Evolutionary conservation across 1,140 invertebrate species (phyloP).

Genomic region (Carcinoscorpius rotundicauda): DNA sequence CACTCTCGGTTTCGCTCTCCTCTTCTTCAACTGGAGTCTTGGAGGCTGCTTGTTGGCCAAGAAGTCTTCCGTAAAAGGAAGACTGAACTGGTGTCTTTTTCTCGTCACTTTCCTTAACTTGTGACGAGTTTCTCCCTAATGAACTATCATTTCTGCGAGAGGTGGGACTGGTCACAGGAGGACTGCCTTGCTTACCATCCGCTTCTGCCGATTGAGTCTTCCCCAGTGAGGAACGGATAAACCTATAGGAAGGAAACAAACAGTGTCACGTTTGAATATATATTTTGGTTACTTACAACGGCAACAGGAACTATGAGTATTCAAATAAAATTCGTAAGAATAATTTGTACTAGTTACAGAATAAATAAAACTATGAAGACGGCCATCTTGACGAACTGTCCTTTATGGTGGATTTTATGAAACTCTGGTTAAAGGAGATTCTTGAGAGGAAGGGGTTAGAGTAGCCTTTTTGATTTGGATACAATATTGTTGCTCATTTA

Average conservation of each 20-base stretch:
- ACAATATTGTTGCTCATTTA: too few species aligned
- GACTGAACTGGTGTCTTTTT: not conserved
- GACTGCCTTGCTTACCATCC: not conserved
- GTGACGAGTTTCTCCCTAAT: not conserved
- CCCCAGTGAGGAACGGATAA: slow-evolving; percentile 15
- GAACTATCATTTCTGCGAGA: too few species aligned
- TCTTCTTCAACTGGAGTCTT: not conserved
- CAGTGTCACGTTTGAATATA: not conserved
- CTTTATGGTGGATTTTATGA: too few species aligned
- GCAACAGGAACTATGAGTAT: too few species aligned
- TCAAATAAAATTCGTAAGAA: too few species aligned
- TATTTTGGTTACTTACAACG: too few species aligned
- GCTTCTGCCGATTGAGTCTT: slow-evolving; percentile 19
- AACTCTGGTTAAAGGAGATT: too few species aligned
- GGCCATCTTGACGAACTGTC: too few species aligned
- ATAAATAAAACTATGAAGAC: too few species aligned
- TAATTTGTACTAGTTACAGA: too few species aligned
- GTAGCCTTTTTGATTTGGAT: too few species aligned
- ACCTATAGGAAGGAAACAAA: slow-evolving; percentile 9
- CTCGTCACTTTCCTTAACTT: not conserved
- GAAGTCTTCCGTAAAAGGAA: not conserved
- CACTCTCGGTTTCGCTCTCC: not conserved
- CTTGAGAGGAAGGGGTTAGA: too few species aligned
- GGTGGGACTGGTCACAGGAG: not conserved
- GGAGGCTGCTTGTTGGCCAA: not conserved